Evolutionary conservation across 2,797 vertebrate species (phyloP).

Genomic region (Helostoma temminkii): DNA sequence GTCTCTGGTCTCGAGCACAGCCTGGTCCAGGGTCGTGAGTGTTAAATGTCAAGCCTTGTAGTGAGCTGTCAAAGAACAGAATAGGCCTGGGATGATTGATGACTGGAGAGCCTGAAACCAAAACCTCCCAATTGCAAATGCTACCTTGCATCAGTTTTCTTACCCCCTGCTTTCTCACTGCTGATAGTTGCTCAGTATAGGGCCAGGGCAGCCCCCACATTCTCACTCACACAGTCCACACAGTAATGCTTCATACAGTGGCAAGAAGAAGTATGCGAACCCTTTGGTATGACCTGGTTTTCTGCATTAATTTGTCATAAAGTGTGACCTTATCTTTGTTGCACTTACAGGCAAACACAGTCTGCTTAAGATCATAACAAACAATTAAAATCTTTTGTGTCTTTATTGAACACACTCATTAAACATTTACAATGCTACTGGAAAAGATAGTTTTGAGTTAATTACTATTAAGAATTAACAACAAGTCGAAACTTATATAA

Average conservation of each 20-base stretch:
- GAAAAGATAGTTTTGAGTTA: not conserved
- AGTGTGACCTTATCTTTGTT: not conserved
- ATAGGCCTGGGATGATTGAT: conserved; percentile 99
- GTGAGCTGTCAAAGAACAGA: conserved; percentile 99
- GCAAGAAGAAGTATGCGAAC: not conserved
- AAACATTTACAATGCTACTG: too few species aligned
- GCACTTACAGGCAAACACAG: not conserved
- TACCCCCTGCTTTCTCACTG: conserved; percentile 79
- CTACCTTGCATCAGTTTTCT: conserved; percentile 96
- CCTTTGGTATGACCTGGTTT: not conserved
- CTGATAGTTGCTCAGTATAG: conserved; percentile 87
- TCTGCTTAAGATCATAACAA: not conserved
- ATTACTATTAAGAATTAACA: not conserved
- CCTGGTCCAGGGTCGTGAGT: conserved; percentile 94
- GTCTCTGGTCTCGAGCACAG: conserved; percentile 90
- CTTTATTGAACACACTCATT: too few species aligned
- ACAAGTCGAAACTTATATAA: too few species aligned
- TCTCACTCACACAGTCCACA: conserved; percentile 52
- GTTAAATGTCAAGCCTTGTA: conserved; percentile 99
- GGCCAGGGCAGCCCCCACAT: conserved; percentile 87
- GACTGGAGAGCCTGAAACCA: conserved; percentile 98
- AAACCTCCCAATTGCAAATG: conserved; percentile 97
- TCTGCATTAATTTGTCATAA: not conserved
- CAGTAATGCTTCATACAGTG: conserved; percentile 68
- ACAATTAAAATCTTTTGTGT: too few species aligned